Evolutionary conservation across 1,140 invertebrate genomes (phyloP), one percentile per base, ranked within the genome.

Genomic region (Megathymus violae): DNA sequence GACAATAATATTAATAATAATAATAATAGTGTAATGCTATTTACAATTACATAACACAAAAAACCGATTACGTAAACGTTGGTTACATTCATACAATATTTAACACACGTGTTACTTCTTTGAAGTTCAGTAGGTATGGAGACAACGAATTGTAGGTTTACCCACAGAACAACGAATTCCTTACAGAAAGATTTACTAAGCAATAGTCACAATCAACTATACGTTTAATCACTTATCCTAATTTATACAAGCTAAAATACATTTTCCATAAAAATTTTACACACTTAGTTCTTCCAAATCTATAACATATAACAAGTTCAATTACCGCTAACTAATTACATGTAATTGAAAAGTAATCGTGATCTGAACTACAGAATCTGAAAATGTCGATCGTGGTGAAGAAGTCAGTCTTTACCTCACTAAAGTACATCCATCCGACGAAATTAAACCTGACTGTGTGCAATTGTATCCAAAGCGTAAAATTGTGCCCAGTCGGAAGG

Each of bases 391-490:
- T 70, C 62, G 51, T 78, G 72, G 69, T 73, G 78, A 80, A 86
- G 78, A 78, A 85, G 70, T 90, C 88, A 90, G 88, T 90, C 88
- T 90, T 90, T 90, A 80, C 83, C 88, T 90, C 88, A 84, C 80
- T 85, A 85, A 79, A 76, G 71, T 77, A 78, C 75, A 70, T 65
- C 64, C 73, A 60, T 36, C 34, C 4, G 72, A 67, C 54, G 59
- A 58, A 74, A 79, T 68, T 88, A 89, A 83, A 89, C 85, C 73
- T 85, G 83, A 71, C 77, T 85, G 67, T 87, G 75, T 51, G 77
- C 71, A 61, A 79, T 69, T 58, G 76, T 73, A 60, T 80, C 73
- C 22, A 80, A 66, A 66, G 78, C 67, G 54, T 85, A 76, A 16
- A 61, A 58, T 44, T 76, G 74, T n/a, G 76, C 71, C 52, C 64